phyloP scores from a whole-genome alignment of 2,888 invertebrate species.

The Ariolimax columbianus region DNA sequence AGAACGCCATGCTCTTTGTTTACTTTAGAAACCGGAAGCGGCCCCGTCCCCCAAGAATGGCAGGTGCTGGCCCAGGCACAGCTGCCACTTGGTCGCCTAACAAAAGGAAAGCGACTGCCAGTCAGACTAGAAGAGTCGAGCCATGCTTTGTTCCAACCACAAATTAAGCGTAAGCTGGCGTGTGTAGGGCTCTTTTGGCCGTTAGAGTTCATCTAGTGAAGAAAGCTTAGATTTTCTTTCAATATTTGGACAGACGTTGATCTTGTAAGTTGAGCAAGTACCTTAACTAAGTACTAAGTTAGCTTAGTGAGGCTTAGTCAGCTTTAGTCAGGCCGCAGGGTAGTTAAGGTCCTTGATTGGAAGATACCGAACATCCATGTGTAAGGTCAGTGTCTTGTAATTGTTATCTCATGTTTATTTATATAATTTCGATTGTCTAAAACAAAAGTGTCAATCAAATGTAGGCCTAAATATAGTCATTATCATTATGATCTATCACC shows the following conservation, averaged over 20 bases:
- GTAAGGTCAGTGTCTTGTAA: too few relatives aligned
- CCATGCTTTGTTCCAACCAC: slow-evolving; percentile 36
- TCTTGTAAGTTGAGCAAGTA: too few relatives aligned
- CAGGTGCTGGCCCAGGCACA: slow-evolving; percentile 48
- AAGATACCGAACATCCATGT: too few relatives aligned
- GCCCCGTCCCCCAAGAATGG: slow-evolving; percentile 24
- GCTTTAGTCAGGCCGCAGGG: too few relatives aligned
- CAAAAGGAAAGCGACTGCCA: slow-evolving; percentile 46
- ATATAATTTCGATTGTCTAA: too few relatives aligned
- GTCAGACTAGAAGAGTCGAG: slow-evolving; percentile 38
- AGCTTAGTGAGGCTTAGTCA: too few relatives aligned
- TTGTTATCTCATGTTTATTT: neutral
- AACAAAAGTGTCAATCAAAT: too few relatives aligned
- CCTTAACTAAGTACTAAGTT: too few relatives aligned
- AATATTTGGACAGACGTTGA: neutral
- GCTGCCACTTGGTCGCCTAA: slow-evolving; percentile 50
- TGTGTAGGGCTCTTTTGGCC: slow-evolving; percentile 37
- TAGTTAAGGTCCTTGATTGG: too few relatives aligned
- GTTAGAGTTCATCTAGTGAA: slow-evolving; percentile 32
- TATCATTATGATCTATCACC: too few relatives aligned
- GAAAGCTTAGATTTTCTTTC: neutral
- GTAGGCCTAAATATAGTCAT: too few relatives aligned
- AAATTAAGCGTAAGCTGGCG: slow-evolving; percentile 30
- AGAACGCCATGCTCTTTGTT: slow-evolving; percentile 12
- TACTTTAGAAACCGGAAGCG: slow-evolving; percentile 43